Evolutionary conservation across 2,888 invertebrate genomes (phyloP).

Genomic region (Panorpa germanica): DNA sequence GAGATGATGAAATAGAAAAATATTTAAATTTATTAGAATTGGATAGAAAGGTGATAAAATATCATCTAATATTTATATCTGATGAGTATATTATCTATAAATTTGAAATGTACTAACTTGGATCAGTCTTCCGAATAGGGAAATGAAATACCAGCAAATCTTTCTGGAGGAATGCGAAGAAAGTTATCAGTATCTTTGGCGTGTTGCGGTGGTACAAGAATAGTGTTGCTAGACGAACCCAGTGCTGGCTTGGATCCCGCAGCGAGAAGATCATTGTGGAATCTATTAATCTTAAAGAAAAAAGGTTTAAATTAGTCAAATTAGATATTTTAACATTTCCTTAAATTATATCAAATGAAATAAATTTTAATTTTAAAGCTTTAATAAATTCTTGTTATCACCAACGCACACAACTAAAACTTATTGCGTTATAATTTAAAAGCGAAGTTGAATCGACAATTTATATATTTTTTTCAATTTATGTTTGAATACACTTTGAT

Average conservation of each 20-base stretch:
- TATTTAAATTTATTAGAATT: conserved; percentile 39
- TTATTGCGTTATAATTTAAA: too few species aligned
- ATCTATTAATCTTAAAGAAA: conserved; percentile 45
- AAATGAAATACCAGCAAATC: conserved; percentile 27
- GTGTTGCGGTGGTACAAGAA: conserved; percentile 43
- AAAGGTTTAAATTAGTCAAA: conserved; percentile 27
- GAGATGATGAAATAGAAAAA: conserved; percentile 34
- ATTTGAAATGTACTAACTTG: too few species aligned
- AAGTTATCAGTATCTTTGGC: conserved; percentile 50
- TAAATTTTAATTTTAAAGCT: too few species aligned
- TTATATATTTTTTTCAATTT: too few species aligned
- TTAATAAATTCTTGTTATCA: too few species aligned
- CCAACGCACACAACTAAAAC: too few species aligned
- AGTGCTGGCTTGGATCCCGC: conserved; percentile 67
- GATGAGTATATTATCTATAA: too few species aligned
- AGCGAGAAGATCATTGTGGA: conserved; percentile 56
- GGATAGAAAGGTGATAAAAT: conserved; percentile 37
- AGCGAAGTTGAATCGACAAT: too few species aligned
- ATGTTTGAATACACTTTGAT: too few species aligned
- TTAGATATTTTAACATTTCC: too few species aligned
- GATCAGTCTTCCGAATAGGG: conserved; percentile 19
- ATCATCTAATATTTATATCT: too few species aligned
- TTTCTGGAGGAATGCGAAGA: conserved; percentile 53
- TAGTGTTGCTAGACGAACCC: conserved; percentile 44
- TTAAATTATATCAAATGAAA: too few species aligned